A percentile compares a stretch with the other conserved stretches of the same genome.
Evolutionary conservation across 2,113 vertebrate species (phyloP).

Genomic region (Pungitius pungitius): DNA sequence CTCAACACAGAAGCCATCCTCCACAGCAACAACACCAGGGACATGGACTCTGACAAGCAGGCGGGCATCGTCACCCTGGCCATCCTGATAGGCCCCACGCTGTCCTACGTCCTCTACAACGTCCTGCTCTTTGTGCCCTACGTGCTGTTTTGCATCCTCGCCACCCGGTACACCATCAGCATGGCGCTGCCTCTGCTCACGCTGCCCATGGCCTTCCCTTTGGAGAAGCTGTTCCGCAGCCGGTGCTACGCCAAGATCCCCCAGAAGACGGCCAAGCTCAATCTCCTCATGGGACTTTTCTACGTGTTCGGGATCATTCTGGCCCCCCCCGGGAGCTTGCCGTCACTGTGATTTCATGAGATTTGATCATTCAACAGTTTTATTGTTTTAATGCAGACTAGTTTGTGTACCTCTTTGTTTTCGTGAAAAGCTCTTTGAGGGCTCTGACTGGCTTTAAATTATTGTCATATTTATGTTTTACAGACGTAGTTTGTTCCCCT

Average conservation of each 20-base stretch:
- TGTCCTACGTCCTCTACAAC: conserved; percentile 93
- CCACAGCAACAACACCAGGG: conserved; percentile 98
- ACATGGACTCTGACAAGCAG: conserved; percentile 94
- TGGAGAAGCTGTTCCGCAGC: conserved; percentile 94
- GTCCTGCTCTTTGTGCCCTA: conserved; percentile 93
- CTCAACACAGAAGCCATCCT: conserved; percentile 97
- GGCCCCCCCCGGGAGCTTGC: conserved; percentile 88
- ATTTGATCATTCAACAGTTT: conserved; percentile 33
- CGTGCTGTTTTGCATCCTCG: conserved; percentile 91
- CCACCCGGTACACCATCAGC: conserved; percentile 93
- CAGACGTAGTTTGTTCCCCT: conserved; percentile 46
- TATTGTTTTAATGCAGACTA: conserved; percentile 62
- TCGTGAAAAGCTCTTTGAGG: conserved; percentile 48
- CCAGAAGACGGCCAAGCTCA: conserved; percentile 95
- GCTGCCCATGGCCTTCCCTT: conserved; percentile 92
- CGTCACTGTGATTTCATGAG: conserved; percentile 80
- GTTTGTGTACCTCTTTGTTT: conserved; percentile 58
- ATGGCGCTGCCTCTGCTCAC: conserved; percentile 95
- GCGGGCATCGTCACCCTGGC: conserved; percentile 97
- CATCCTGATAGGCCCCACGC: conserved; percentile 91
- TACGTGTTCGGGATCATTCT: conserved; percentile 93
- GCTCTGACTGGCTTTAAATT: conserved; percentile 68
- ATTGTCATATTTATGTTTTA: conserved; percentile 71
- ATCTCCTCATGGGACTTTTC: conserved; percentile 94
- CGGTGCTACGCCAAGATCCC: conserved; percentile 91